These are phyloP conservation scores for Galagoides demidoff DNA, from an alignment of 2,797 vertebrate species.

Conservation along the genomic window DNA sequence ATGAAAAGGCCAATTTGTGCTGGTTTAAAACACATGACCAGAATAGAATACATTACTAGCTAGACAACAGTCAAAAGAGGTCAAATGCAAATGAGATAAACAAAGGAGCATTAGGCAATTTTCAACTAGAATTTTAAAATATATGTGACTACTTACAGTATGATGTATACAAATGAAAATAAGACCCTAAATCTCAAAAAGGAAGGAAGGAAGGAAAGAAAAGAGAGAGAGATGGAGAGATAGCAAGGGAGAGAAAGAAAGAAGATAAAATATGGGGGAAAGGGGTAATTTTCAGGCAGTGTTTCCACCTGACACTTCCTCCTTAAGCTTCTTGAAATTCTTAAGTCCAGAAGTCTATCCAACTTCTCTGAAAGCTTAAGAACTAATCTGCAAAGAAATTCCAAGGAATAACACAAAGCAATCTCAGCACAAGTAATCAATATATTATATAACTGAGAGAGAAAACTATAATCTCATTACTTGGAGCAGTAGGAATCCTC, in stretches of 20 bases:
- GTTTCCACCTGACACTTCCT: constrained; percentile 36
- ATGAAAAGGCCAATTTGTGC: constrained; percentile 11
- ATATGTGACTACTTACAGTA: constrained; percentile 37
- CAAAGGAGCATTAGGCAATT: neutral
- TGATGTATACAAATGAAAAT: constrained; percentile 11
- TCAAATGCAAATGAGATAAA: constrained; percentile 60
- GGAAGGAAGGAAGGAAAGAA: neutral
- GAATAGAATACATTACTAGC: constrained; percentile 41
- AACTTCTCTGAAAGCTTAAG: constrained; percentile 62
- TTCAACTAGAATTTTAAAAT: constrained; percentile 52
- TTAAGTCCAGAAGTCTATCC: constrained; percentile 24
- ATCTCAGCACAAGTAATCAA: constrained; percentile 45
- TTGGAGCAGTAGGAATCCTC: neutral
- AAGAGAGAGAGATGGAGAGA: too few species aligned
- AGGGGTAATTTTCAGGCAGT: constrained; percentile 34
- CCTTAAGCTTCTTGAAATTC: constrained; percentile 50
- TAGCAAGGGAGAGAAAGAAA: neutral
- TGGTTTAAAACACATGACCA: constrained; percentile 54
- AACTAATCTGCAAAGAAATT: constrained; percentile 63
- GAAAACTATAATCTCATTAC: constrained; percentile 43
- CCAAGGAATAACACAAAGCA: constrained; percentile 53
- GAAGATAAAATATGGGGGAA: neutral
- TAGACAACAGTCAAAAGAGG: constrained; percentile 11
- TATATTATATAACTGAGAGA: neutral
- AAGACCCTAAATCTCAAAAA: constrained; percentile 39